Conservation (phyloP, 2,797 vertebrate genomes). For the Chelmon rostratus region DNA sequence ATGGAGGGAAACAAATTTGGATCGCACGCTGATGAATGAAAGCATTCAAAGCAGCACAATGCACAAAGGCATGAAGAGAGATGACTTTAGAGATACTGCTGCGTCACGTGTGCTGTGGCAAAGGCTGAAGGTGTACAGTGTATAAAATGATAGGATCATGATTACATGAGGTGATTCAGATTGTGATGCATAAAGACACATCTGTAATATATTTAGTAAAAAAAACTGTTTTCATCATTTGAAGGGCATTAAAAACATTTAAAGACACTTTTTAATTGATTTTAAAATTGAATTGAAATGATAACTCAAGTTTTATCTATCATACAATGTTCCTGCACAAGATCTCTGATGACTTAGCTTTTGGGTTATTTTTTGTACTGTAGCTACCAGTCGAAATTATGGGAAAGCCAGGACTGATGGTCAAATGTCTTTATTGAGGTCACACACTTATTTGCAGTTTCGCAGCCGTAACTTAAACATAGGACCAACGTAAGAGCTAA, state of each 20-base stretch:
- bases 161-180: neutral
- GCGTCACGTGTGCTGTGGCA: neutral
- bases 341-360: neutral
- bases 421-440: too few species aligned
- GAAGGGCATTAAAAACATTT: neutral
- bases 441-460: too few species aligned
- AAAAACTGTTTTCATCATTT: neutral
- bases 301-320: neutral
- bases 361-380: too few species aligned
- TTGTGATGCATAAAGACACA: neutral
- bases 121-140: neutral
- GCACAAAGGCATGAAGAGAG: neutral
- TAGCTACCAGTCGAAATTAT: too few species aligned
- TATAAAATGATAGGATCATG: neutral
- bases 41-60: slow-evolving; percentile 13
- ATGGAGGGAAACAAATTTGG: neutral
- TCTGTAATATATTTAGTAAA: neutral
- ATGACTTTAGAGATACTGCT: neutral
- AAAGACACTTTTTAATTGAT: neutral
- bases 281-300: neutral
- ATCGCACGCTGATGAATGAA: slow-evolving; percentile 6
- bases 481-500: too few species aligned
- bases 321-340: neutral
- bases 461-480: too few species aligned
- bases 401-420: too few species aligned